phyloP scores from a whole-genome alignment of 2,113 vertebrate species.

The Eonycteris spelaea region DNA sequence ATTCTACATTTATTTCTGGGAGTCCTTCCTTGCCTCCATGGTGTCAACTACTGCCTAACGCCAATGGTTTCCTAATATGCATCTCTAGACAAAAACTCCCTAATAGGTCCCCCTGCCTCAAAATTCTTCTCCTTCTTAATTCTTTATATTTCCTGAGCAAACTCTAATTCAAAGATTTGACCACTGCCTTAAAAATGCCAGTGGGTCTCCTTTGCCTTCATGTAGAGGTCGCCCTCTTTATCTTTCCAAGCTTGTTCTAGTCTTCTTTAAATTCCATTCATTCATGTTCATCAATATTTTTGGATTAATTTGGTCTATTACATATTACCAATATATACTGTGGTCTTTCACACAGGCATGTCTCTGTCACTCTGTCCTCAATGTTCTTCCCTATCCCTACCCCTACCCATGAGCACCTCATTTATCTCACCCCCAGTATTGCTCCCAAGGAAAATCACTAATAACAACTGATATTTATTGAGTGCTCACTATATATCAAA shows the following conservation, averaged over 20 bases:
- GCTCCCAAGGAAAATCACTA: not conserved
- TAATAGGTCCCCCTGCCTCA: too few species aligned
- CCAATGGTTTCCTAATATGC: not conserved
- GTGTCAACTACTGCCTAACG: not conserved
- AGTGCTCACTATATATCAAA: not conserved
- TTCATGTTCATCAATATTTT: not conserved
- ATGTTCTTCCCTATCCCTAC: not conserved
- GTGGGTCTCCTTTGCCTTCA: not conserved
- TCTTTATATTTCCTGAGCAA: not conserved
- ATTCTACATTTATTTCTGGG: not conserved
- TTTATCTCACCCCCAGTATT: not conserved
- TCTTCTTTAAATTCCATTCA: not conserved
- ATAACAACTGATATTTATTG: not conserved
- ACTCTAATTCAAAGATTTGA: not conserved
- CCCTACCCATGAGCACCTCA: not conserved
- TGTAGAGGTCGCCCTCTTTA: not conserved
- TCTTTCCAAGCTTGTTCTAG: not conserved
- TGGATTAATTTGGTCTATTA: not conserved
- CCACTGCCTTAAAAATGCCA: not conserved
- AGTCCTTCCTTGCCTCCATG: not conserved
- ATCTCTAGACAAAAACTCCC: not conserved
- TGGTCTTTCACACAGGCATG: not conserved
- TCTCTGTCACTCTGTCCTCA: not conserved
- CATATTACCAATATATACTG: rapidly evolving
- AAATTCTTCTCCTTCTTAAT: not conserved